Evolutionary conservation across 2,888 invertebrate species (phyloP), one percentile per base, ranked within the genome.

Genomic region (Stomorhina lunata): DNA sequence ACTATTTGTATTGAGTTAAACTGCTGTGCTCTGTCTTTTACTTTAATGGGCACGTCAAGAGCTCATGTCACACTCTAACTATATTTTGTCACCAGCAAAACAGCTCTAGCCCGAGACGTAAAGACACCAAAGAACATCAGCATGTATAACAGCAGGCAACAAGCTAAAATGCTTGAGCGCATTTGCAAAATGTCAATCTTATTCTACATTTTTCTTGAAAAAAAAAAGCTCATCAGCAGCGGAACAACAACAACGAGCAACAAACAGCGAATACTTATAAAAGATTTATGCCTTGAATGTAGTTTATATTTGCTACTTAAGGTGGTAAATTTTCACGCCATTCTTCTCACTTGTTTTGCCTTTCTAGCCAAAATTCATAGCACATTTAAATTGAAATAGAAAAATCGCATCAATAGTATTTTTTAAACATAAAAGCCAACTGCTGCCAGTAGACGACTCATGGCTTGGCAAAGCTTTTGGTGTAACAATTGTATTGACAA

Each of bases 141-240:
- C 22, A 20, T 22, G 27, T 45, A 34, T 20, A 45, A 50, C 34
- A 66, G 32, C 32, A 32, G 25, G 17, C 45, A 25, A 34, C 9
- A 45, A 37, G 55, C 61, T 55, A 72, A 69, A 66, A 66, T 81
- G 73, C 72, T 80, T 71, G 80, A 84, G 76, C 86, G 87, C 88
- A 88, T 89, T 88, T 88, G 89, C 88, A 89, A 88, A 88, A 88
- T 88, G 88, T 89, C 88, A 88, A 89, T 88, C 89, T 87, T 83
- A 82, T 85, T 86, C 86, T 85, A 88, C 27, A 72, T 75, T 61
- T 77, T 81, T 75, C 69, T 69, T n/a, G n/a, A n/a, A n/a, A n/a
- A n/a, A 55, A 78, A 75, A 75, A 79, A 75, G 78, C 78, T 82
- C 82, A 82, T 82, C 82, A 76, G 22, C 55, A 37, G 50, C 65